Evolutionary conservation across 2,113 vertebrate genomes (phyloP).

Genomic region (Pseudonaja textilis): DNA sequence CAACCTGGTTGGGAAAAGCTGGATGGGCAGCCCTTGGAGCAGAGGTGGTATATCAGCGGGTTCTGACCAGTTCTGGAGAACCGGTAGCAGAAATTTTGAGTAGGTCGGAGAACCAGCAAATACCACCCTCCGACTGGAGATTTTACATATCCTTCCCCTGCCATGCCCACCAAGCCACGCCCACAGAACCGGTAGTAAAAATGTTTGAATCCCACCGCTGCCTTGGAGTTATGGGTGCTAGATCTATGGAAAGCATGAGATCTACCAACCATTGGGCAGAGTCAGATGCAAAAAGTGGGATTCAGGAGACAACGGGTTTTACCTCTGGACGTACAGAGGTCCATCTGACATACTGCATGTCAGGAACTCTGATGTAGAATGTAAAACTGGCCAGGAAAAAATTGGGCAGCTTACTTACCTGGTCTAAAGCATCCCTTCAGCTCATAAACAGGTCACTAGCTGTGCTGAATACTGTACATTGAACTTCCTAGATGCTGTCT

Average conservation of each 20-base stretch:
- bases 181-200: too few species aligned
- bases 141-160: too few species aligned
- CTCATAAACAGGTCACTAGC: background rate
- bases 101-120: too few species aligned
- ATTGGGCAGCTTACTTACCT: background rate
- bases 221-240: background rate
- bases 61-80: too few species aligned
- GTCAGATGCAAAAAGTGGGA: background rate
- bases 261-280: background rate
- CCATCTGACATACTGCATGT: background rate
- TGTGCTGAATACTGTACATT: background rate
- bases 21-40: background rate
- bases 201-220: too few species aligned
- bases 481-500: background rate
- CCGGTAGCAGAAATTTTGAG: too few species aligned
- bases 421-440: background rate
- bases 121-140: too few species aligned
- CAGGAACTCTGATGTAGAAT: background rate
- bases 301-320: background rate
- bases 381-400: background rate
- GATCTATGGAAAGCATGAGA: background rate
- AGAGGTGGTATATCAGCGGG: too few species aligned
- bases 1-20: background rate
- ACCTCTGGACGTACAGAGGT: too few species aligned
- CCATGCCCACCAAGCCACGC: too few species aligned